These are phyloP conservation scores for Thecocarcelia acutangulata DNA, from an alignment of 2,888 invertebrate genomes.

Conservation along the genomic window DNA sequence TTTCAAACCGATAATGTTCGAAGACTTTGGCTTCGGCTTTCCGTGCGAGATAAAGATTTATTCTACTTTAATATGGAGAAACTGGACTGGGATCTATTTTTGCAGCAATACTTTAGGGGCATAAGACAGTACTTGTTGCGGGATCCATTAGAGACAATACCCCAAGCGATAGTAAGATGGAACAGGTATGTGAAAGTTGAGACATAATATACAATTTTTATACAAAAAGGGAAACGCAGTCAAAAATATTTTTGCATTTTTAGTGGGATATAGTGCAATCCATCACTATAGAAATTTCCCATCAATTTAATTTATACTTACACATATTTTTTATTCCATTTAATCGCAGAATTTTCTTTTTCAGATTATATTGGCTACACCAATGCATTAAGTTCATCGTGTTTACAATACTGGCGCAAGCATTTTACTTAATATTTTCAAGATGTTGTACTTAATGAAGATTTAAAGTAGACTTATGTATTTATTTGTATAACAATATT, in stretches of 20 bases:
- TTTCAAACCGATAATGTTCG: conserved; percentile 85
- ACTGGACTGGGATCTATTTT: conserved; percentile 88
- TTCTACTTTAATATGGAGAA: conserved; percentile 88
- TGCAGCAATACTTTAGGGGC: conserved; percentile 86
- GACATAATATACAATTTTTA: neutral
- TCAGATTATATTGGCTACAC: conserved; percentile 82
- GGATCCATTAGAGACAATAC: conserved; percentile 89
- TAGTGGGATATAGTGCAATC: too few species aligned
- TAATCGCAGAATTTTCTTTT: neutral
- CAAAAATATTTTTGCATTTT: too few species aligned
- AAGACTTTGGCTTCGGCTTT: conserved; percentile 84
- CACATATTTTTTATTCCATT: neutral
- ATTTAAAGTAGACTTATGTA: neutral
- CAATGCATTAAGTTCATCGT: conserved; percentile 81
- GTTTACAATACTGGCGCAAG: conserved; percentile 70
- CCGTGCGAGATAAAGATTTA: conserved; percentile 83
- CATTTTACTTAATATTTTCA: conserved; percentile 72
- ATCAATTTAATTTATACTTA: neutral
- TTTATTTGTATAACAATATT: neutral
- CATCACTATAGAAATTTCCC: neutral
- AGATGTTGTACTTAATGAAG: conserved; percentile 22
- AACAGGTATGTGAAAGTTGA: conserved; percentile 80
- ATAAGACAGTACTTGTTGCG: conserved; percentile 89
- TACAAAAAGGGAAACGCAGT: too few species aligned
- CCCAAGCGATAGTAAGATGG: conserved; percentile 85